Evolutionary conservation across 2,888 invertebrate genomes (phyloP), one percentile per base, ranked within the genome.

Genomic region (Lobophora halterata): DNA sequence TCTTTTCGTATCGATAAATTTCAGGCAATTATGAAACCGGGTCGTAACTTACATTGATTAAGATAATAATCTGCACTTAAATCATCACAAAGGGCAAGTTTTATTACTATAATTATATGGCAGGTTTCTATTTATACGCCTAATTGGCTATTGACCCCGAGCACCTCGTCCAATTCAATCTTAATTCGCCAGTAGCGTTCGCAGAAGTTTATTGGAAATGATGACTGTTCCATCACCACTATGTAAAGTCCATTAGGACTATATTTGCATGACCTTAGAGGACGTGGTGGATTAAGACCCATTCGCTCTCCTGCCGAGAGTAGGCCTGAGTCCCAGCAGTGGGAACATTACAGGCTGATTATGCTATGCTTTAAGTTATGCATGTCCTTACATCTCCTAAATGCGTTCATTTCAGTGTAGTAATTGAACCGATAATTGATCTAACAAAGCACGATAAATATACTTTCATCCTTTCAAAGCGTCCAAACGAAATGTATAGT

Each of bases 71-170:
- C 25, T 17, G 6, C 5, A 34, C 9, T 34, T 12, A n/a, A 40
- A 40, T 11, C 11, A 20, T 34, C 29, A 34, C 16, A 25, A 34
- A 34, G 25, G 27, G 18, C 30, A 14, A 34, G 12, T 17, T 24
- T 26, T 43, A 33, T 42, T 30, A 19, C 31, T 20, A 13, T 35
- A 31, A 35, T 37, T 24, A 36, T 36, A 16, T 24, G 30, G 9
- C 20, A 34, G 14, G 39, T 33, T 40, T 40, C 47, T 44, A 47
- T 61, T 59, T 61, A 54, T 63, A 63, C 36, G 39, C 53, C 52
- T 74, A 76, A 76, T 78, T 76, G 78, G 54, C 60, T 66, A 64
- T 75, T 79, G 79, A 77, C 74, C 75, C 65, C 56, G 49, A 40
- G 55, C 44, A 55, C 51, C 52, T 50, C 49, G 47, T 52, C 53